phyloP scores from a whole-genome alignment of 2,888 invertebrate species.

The Callyntrura sp. region DNA sequence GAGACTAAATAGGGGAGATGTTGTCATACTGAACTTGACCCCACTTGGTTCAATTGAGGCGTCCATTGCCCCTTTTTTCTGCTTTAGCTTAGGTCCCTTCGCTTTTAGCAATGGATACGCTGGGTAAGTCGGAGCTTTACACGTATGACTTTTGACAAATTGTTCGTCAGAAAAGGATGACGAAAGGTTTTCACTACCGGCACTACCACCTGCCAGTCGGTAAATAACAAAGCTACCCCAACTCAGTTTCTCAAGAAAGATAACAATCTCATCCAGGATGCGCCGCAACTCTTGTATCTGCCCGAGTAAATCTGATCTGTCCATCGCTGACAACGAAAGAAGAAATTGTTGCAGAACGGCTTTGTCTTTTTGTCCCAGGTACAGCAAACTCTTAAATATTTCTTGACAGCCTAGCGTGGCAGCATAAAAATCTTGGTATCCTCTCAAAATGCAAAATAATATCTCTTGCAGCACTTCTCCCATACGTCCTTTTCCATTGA shows the following conservation, averaged over 20 bases:
- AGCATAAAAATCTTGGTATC: constrained; percentile 81
- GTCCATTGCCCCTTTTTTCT: background rate
- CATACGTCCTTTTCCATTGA: constrained; percentile 73
- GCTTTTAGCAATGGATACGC: constrained; percentile 65
- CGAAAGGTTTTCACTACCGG: constrained; percentile 45
- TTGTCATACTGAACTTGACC: background rate
- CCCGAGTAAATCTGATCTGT: constrained; percentile 81
- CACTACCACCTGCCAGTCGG: constrained; percentile 80
- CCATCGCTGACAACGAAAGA: constrained; percentile 78
- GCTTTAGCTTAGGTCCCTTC: constrained; percentile 51
- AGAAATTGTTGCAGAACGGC: constrained; percentile 80
- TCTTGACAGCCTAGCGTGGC: constrained; percentile 79
- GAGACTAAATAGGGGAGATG: background rate
- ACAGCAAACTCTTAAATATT: constrained; percentile 81
- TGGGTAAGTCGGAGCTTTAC: constrained; percentile 53
- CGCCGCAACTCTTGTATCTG: constrained; percentile 81
- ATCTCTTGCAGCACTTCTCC: constrained; percentile 79
- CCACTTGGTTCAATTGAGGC: constrained; percentile 35
- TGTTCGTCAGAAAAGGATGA: constrained; percentile 40
- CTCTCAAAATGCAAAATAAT: constrained; percentile 76
- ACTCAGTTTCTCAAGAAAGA: constrained; percentile 82
- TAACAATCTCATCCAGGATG: constrained; percentile 81
- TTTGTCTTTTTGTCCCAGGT: constrained; percentile 78
- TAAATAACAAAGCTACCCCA: constrained; percentile 82
- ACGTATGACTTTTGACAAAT: background rate